Evolutionary conservation across 2,113 vertebrate species (phyloP).

Genomic region (Paratilapia polleni): DNA sequence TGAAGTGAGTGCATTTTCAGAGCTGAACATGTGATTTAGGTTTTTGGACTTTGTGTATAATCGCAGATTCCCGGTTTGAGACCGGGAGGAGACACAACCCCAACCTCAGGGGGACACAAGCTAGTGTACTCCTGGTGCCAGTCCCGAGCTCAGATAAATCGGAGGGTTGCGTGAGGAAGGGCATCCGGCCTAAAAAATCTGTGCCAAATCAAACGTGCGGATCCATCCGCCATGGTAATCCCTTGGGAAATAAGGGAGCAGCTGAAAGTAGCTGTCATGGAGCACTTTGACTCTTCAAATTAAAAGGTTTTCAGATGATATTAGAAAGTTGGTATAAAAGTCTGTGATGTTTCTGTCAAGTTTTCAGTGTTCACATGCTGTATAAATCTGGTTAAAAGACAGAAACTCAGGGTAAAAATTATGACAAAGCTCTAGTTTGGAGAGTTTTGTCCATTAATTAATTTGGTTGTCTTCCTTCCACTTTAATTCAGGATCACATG

Average conservation of each 20-base stretch:
- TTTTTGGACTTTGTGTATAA: neutral
- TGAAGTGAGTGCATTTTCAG: neutral
- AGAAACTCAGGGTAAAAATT: neutral
- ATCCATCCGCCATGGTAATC: neutral
- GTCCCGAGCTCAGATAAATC: neutral
- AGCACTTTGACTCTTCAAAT: neutral
- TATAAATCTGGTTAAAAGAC: neutral
- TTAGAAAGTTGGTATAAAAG: neutral
- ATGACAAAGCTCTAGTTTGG: neutral
- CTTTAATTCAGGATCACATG: neutral
- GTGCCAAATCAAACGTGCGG: neutral
- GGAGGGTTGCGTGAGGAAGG: neutral
- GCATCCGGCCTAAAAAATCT: neutral
- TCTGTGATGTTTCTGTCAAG: neutral
- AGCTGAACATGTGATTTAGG: neutral
- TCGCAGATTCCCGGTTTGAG: neutral
- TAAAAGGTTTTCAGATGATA: neutral
- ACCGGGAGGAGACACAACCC: neutral
- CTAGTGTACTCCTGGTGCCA: neutral
- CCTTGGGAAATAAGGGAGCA: neutral
- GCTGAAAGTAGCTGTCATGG: neutral
- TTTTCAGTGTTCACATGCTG: neutral
- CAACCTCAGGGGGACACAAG: neutral
- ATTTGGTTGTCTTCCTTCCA: neutral
- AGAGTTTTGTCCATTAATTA: neutral